Evolutionary conservation across 2,888 invertebrate species (phyloP), one percentile per base, ranked within the genome.

Genomic region (Zygaena filipendulae): DNA sequence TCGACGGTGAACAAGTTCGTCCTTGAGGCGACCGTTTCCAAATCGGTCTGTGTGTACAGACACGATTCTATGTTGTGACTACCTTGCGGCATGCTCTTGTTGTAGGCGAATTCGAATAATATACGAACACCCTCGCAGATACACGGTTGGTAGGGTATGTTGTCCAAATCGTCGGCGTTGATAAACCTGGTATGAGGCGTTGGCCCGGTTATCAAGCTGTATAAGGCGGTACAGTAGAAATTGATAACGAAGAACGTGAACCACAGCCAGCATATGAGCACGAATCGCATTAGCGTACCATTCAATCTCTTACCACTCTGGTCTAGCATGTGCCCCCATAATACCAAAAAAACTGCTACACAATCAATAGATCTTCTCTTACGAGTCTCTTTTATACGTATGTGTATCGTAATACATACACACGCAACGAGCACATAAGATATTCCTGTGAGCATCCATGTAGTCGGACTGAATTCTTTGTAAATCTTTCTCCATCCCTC

Each of bases 171-270:
- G 2, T 47, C 46, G 1, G 39, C 32, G 13, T 42, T 42, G 20
- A 54, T 29, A 4, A 36, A 43, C 13, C 8, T 35, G 20, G 35
- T 42, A 19, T 47, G 43, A 12, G 47, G 50, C 3, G 47, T 45
- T 9, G 53, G 48, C 8, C 50, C 43, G n/a, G 63, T 52, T 16
- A 62, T 41, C 21, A 67, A 49, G 38, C 62, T 60, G 30, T 52
- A 59, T 12, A 67, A 38, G 8, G 57, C 52, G 3, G 67, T 63
- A 24, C 53, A 61, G 31, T 69, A 72, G 38, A 72, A 69, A 33
- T 45, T 64, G 3, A 37, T 41, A 7, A 70, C 52, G 23, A 57
- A 66, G 36, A 59, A 71, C 20, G 66, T 54, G 18, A 63, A 71
- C 54, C 59, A 57, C 34, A 64, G 45, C 71, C 71, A 71, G 27